These are phyloP conservation scores for Halyomorpha halys DNA, from an alignment of 1,140 invertebrate genomes.

Conservation along the genomic window DNA sequence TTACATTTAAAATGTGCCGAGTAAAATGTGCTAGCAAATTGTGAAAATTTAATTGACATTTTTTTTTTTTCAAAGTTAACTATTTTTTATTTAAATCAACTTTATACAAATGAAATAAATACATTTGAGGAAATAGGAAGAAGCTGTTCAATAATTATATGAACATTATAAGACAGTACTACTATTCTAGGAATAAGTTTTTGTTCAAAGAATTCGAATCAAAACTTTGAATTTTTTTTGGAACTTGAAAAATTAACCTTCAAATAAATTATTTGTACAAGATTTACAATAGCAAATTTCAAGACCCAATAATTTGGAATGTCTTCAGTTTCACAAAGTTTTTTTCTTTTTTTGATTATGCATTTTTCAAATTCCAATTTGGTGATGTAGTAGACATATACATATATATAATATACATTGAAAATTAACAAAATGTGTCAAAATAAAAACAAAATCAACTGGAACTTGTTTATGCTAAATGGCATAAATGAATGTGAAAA, in stretches of 20 bases:
- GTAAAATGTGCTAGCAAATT: slow-evolving; percentile 10
- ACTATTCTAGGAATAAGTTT: slow-evolving; percentile 9
- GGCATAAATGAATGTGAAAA: slow-evolving; percentile 7
- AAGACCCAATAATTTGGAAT: slow-evolving; percentile 15
- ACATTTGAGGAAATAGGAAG: slow-evolving; percentile 14
- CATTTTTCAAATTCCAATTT: slow-evolving; percentile 15
- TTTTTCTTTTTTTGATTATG: slow-evolving; percentile 12
- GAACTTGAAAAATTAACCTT: slow-evolving; percentile 9
- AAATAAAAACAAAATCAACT: slow-evolving; percentile 14
- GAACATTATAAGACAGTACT: slow-evolving; percentile 11
- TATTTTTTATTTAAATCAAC: slow-evolving; percentile 13
- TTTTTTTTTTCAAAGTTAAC: slow-evolving; percentile 13
- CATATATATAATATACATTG: slow-evolving; percentile 18
- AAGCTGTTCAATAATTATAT: slow-evolving; percentile 6
- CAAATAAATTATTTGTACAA: slow-evolving; percentile 18
- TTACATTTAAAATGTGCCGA: slow-evolving; percentile 17
- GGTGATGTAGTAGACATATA: slow-evolving; percentile 10
- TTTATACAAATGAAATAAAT: slow-evolving; percentile 18
- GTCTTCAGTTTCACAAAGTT: not conserved
- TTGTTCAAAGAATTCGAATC: not conserved
- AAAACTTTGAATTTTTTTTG: slow-evolving; percentile 1
- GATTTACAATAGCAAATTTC: slow-evolving; percentile 13
- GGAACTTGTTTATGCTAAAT: slow-evolving; percentile 11
- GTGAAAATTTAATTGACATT: slow-evolving; percentile 19
- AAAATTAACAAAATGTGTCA: slow-evolving; percentile 9